Base-by-base conservation (phyloP, 2,797 vertebrate species). In the Enteromius fasciolatus region DNA sequence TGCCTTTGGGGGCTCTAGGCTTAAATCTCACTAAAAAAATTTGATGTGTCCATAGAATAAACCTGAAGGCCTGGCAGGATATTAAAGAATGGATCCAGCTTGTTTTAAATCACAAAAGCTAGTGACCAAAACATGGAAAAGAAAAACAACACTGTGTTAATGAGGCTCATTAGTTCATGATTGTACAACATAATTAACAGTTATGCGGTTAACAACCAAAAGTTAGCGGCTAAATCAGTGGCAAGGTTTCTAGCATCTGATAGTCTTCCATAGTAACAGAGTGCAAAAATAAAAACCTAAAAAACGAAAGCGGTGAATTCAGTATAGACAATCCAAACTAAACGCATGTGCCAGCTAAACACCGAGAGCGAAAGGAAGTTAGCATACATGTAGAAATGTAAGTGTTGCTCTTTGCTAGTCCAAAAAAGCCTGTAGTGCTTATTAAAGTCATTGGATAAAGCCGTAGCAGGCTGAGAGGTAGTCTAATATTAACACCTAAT, bases 401-500 rank as follows among this genome's bases (percentile, higher is more conserved):
- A 81, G 61, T 74, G 78, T 46, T 85, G 76, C 67, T 83, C 72
- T 74, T 75, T 54, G 75, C 63, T 61, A 73, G 57, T 76, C 74
- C 64, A 80, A 83, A 85, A 83, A 59, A 64, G 76, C 80, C 85
- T 77, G 80, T 69, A 82, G 87, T 87, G 87, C 83, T 90, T 87
- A 90, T 88, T 84, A 88, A 87, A 87, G 78, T 81, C 80, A 86
- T 87, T 89, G 82, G 84, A 89, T 88, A 84, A 87, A 85, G 82
- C 87, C 50, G 63, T 66, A 77, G 61, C 67, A 79, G 44, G 73
- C 83, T 70, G 87, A 84, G 86, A 83, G 87, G 67, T 66, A 85
- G 87, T 85, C 70, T 85, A 87, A 88, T 88, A 89, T 88, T 88
- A 89, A 87, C 88, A 91, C 84, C 88, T 89, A 88, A 88, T 90